Base-by-base conservation (phyloP, 2,888 invertebrate species). In the Drosophila macrothrix region DNA sequence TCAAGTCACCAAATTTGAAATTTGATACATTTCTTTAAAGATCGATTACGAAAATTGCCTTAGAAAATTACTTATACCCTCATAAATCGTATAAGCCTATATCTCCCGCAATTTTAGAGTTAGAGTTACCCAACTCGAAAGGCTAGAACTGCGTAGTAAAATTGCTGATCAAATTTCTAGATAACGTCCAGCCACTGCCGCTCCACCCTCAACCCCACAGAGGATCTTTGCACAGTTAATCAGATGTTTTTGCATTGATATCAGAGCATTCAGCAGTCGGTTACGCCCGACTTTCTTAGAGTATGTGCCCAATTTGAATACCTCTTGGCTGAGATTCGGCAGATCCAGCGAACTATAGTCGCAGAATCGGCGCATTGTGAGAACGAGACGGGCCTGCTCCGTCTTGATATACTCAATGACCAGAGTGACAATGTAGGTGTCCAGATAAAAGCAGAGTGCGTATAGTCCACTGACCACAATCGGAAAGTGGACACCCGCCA, bases 391-490 rank as follows among this genome's bases (percentile, higher is more conserved):
- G 2, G 66, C 39, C 55, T 84, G 70, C 33, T 91, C 91, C 29
- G 64, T 50, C 6, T 78, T 78, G 60, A 91, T 91, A 25, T 84
- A 67, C 73, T 91, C 91, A 22, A 84, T 90, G n/a, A 90, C 73
- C 76, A 90, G 41, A 0, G 84, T 80, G 25, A 92, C 77, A 22
- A 91, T 67, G 50, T 90, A 90, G 6, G 88, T 92, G 73, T 92
- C 92, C 58, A 86, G 58, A 39, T 90, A 92, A 75, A 88, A 92
- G 55, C 80, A 79, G 0, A 90, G 65, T 9, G 91, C 91, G 41
- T 90, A 87, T 35, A 85, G 25, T 0, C 78, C 79, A 35, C 84
- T 83, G 33, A 90, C 50, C n/a, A 81, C 67, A 33, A 92, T 72
- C 7, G 80, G 78, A 33, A 76, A 76, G 14, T 79, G 72, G n/a